A percentile compares a stretch with the other conserved stretches of the same genome.
phyloP scores from a whole-genome alignment of 2,888 invertebrate species.

The Eugnorisma glareosa region DNA sequence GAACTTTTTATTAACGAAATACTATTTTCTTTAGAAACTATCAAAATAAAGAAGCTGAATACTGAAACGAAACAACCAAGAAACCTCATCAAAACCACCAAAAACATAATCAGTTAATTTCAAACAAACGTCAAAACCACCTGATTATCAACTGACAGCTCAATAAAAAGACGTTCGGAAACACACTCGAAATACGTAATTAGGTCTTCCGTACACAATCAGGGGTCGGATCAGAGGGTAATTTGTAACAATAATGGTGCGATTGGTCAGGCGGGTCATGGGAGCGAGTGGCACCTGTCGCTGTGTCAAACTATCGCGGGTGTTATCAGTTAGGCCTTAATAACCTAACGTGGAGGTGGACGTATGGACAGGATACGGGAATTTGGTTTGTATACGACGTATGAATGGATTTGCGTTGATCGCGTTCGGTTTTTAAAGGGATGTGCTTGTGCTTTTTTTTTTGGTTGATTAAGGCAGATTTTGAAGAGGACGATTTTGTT shows the following conservation, averaged over 20 bases:
- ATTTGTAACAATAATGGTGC: conserved; percentile 84
- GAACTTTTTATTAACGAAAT: background rate
- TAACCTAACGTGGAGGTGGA: conserved; percentile 74
- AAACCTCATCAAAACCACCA: background rate
- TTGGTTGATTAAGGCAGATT: background rate
- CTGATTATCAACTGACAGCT: conserved; percentile 55
- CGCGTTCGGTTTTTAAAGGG: conserved; percentile 43
- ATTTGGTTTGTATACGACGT: conserved; percentile 47
- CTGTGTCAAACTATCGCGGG: conserved; percentile 79
- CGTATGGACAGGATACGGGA: conserved; percentile 66
- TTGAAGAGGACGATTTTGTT: background rate
- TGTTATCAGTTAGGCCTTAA: conserved; percentile 79
- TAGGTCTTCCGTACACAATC: conserved; percentile 79
- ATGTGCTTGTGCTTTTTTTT: conserved; percentile 3
- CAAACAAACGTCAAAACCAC: conserved; percentile 42
- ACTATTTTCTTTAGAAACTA: background rate
- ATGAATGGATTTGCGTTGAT: conserved; percentile 51
- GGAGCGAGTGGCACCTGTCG: conserved; percentile 83
- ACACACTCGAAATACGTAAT: conserved; percentile 69
- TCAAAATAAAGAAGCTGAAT: background rate
- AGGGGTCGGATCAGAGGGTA: conserved; percentile 76
- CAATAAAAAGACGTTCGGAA: conserved; percentile 62
- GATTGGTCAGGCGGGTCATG: conserved; percentile 82
- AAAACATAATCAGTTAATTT: conserved; percentile 19
- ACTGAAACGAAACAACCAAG: background rate